Evolutionary conservation across 53 echinoderm and acorn worm genomes (phyloP).

Genomic region (Mesocentrotus franciscanus): DNA sequence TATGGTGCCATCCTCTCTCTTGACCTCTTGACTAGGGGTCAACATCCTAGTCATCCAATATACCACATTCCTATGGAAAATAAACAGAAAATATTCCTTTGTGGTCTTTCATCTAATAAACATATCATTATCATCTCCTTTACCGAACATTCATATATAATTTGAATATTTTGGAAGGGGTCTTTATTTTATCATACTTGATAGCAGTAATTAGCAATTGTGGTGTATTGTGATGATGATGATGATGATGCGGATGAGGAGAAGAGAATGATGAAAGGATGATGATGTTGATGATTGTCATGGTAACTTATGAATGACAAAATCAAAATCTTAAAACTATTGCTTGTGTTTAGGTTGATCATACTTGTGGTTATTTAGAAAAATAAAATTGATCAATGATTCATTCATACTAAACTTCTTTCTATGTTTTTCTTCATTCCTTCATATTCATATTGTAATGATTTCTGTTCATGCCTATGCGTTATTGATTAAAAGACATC

Average conservation of each 20-base stretch:
- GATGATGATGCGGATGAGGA: background rate
- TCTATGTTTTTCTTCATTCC: no score
- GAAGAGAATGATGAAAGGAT: background rate
- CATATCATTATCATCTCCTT: background rate
- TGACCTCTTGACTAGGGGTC: constrained; percentile 3
- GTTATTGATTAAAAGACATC: background rate
- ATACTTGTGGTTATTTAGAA: no score
- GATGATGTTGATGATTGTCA: background rate
- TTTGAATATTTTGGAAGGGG: background rate
- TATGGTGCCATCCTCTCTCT: constrained; percentile 18
- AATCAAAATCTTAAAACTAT: no score
- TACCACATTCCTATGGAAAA: constrained; percentile 44
- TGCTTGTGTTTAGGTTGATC: no score
- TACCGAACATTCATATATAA: background rate
- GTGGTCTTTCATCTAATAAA: background rate
- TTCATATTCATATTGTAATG: no score
- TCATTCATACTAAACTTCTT: no score
- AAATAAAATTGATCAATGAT: no score
- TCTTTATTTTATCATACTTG: background rate
- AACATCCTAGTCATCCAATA: constrained; percentile 23
- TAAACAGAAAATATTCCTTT: constrained; percentile 11
- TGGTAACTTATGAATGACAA: no score
- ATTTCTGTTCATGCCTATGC: background rate
- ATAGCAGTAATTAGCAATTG: background rate
- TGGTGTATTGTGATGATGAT: background rate